Evolutionary conservation across 2,888 invertebrate species (phyloP), one percentile per base, ranked within the genome.

Genomic region (Yponomeuta evonymella): DNA sequence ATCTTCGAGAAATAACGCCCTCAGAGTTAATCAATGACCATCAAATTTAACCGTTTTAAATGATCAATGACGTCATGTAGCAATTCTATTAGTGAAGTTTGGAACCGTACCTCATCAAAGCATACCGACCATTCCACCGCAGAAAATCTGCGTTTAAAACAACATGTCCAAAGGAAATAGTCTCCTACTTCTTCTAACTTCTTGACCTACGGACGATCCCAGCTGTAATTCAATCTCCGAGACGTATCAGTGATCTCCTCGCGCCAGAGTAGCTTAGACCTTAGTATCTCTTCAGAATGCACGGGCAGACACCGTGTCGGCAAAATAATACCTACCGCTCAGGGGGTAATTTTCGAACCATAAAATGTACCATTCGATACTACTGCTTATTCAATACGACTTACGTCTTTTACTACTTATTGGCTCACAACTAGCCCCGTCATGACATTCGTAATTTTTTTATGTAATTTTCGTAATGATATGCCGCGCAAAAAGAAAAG

Each of bases 191-290:
- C 29, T 29, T 15, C 15, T 58, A 58, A 58, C 51, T 48, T 51
- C 69, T 69, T 51, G 58, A 58, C 69, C 58, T 33, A 69, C 29
- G 58, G 48, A 36, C 58, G 67, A 43, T 36, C 43, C 48, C 51
- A 58, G 51, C 72, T 71, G 82, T 83, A 85, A 88, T 83, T 84
- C 82, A 86, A 87, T 88, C 84, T 86, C 84, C 83, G 77, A 81
- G 75, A 77, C 78, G 80, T 78, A 79, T 80, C 79, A 78, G 79
- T 79, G 79, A 76, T 76, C 76, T 76, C 74, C 76, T 75, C 74
- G 75, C 69, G 48, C 65, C 12, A 65, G 12, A 29, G 51, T 58
- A 12, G 30, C 33, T 65, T 65, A 65, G 65, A 33, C 33, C 65
- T 64, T 29, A 3, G 29, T 5, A 64, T 5, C 81, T 81, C 77